Evolutionary conservation across 2,888 invertebrate species (phyloP), one percentile per base, ranked within the genome.

Genomic region (Tolmerus cingulatus): DNA sequence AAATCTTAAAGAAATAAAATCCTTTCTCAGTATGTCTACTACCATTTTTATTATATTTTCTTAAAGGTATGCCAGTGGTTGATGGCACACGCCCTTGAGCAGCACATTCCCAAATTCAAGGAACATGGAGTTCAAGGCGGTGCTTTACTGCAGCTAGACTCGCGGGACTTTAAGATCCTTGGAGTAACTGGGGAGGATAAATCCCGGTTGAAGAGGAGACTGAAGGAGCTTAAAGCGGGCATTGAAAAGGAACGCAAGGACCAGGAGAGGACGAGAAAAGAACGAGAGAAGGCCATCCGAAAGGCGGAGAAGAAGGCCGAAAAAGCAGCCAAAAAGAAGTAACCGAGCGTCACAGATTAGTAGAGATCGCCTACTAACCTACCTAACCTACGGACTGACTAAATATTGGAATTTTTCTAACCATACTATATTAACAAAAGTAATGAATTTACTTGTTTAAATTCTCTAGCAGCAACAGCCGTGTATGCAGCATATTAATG

Each of bases 51-150:
- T 88, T 87, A 30, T 87, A 0, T 8, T 16, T 51, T 51, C 7
- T 51, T 51, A 8, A 91, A 98, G 96, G 98, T 98, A 86, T 97
- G 97, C 93, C 97, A 98, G 92, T 98, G 98, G 98, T 94, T 98
- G 89, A 93, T 95, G 90, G 94, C 95, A 30, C 94, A 97, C 89
- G 97, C 97, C 57, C 93, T 98, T 91, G 98, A 98, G 92, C 96
- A 97, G 87, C 96, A 97, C 93, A 96, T 97, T 90, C 95, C 97
- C 81, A 96, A 97, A 90, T 98, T 98, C 92, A 95, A 97, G 86
- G 97, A 97, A 90, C 96, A 97, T 90, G 96, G 96, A 91, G 96
- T 99, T 86, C 97, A 97, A 92, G 99, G 99, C 27, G 93, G 93
- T 40, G 96, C 97, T 86, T 94, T 99, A 87, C 93, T 99, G 77